phyloP scores from a whole-genome alignment of 1,140 invertebrate genomes.

The Saxidomus purpurata region DNA sequence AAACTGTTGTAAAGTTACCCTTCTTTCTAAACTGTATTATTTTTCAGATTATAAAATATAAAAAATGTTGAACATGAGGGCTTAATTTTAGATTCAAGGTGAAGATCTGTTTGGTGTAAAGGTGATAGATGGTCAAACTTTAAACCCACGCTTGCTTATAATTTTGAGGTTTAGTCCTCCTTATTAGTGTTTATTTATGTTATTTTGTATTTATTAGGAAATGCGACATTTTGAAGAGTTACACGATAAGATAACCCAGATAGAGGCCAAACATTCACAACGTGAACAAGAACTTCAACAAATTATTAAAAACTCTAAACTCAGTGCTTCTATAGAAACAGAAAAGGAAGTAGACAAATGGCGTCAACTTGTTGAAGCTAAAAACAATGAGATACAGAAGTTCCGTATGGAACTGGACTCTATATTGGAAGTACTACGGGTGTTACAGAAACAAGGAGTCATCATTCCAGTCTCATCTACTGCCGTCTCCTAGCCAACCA shows the following conservation, averaged over 20 bases:
- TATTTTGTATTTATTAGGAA: constrained; percentile 81
- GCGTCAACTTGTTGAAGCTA: constrained; percentile 82
- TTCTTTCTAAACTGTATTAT: too few species aligned
- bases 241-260: constrained; percentile 81
- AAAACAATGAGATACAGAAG: constrained; percentile 84
- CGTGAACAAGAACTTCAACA: constrained; percentile 83
- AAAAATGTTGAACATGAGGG: too few species aligned
- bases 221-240: constrained; percentile 85
- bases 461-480: constrained; percentile 75
- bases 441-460: constrained; percentile 84
- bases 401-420: constrained; percentile 85
- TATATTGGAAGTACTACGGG: constrained; percentile 83
- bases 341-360: constrained; percentile 82
- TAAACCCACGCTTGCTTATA: too few species aligned
- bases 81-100: too few species aligned
- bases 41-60: too few species aligned
- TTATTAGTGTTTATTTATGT: too few species aligned
- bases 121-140: too few species aligned
- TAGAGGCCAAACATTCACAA: constrained; percentile 81
- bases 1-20: too few species aligned
- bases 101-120: too few species aligned
- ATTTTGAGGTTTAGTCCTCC: too few species aligned
- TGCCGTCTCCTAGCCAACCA: constrained; percentile 62
- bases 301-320: constrained; percentile 78
- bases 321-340: constrained; percentile 73